phyloP scores from a whole-genome alignment of 2,888 invertebrate species.

The Oligia strigilis region DNA sequence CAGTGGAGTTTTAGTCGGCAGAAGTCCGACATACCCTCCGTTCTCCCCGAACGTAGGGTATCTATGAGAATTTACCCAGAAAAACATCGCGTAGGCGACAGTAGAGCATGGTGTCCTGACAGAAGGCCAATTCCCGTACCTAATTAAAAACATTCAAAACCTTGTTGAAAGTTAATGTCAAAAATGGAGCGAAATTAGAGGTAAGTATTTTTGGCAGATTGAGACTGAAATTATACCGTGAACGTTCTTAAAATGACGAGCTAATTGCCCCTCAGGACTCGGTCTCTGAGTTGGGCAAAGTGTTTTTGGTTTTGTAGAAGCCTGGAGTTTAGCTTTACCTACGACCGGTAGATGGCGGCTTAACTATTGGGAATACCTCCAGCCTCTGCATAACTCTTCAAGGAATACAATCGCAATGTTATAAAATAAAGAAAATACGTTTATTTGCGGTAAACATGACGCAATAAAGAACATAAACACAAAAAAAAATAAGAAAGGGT shows the following conservation, averaged over 20 bases:
- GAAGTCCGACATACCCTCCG: too few species aligned
- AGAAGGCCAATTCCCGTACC: background rate
- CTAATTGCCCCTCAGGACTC: too few species aligned
- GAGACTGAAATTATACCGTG: too few species aligned
- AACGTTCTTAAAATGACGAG: background rate
- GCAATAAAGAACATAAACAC: too few species aligned
- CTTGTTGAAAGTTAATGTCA: background rate
- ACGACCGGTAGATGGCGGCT: background rate
- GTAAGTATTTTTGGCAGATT: background rate
- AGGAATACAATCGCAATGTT: background rate
- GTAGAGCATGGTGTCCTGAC: too few species aligned
- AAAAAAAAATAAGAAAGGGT: too few species aligned
- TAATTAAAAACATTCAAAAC: background rate
- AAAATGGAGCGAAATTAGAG: background rate
- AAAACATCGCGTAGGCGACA: too few species aligned
- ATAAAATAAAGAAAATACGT: too few species aligned
- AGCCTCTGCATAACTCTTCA: too few species aligned
- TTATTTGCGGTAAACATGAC: too few species aligned
- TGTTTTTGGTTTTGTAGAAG: background rate
- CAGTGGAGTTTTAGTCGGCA: background rate
- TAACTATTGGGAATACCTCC: too few species aligned
- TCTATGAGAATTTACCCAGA: background rate
- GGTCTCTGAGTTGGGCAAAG: background rate
- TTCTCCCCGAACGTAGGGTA: background rate
- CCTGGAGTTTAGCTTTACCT: too few species aligned